These are phyloP conservation scores for Gallinago solitaria DNA, from an alignment of 2,797 vertebrate genomes.

Conservation along the genomic window DNA sequence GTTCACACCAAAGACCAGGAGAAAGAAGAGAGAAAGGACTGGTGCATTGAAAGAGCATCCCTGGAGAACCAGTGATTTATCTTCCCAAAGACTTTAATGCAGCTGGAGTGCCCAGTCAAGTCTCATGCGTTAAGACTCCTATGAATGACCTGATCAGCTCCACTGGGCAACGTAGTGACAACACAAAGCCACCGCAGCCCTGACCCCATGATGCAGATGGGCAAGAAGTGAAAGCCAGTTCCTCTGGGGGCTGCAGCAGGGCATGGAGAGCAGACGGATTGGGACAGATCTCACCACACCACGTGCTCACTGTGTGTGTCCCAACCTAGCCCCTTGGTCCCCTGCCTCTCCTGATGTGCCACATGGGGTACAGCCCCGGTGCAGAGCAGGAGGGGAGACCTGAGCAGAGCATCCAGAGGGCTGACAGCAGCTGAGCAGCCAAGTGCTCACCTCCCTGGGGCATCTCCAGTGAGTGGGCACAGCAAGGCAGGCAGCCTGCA, in stretches of 20 bases:
- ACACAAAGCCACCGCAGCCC: rapidly evolving
- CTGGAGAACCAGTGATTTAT: not conserved
- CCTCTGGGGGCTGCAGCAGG: not conserved
- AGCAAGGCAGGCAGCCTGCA: rapidly evolving
- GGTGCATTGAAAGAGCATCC: not conserved
- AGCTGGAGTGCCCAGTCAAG: not conserved
- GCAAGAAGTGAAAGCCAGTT: not conserved
- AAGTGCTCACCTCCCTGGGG: not conserved
- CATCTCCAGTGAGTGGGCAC: rapidly evolving
- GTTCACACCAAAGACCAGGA: not conserved
- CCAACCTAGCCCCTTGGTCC: not conserved
- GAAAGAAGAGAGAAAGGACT: not conserved
- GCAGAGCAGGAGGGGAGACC: rapidly evolving
- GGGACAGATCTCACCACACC: not conserved
- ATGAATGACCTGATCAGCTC: not conserved
- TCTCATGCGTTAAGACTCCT: not conserved
- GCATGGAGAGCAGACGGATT: rapidly evolving
- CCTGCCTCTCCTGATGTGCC: not conserved
- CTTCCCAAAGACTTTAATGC: not conserved
- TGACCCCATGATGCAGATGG: not conserved
- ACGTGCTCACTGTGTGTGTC: rapidly evolving
- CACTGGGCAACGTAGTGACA: rapidly evolving
- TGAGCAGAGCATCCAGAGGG: not conserved
- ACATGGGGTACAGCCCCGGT: rapidly evolving
- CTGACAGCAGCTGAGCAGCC: not conserved